A percentile compares a stretch with the other conserved stretches of the same genome.
These are phyloP conservation scores for Diuraphis noxia DNA, from an alignment of 1,140 invertebrate species.

Conservation along the genomic window DNA sequence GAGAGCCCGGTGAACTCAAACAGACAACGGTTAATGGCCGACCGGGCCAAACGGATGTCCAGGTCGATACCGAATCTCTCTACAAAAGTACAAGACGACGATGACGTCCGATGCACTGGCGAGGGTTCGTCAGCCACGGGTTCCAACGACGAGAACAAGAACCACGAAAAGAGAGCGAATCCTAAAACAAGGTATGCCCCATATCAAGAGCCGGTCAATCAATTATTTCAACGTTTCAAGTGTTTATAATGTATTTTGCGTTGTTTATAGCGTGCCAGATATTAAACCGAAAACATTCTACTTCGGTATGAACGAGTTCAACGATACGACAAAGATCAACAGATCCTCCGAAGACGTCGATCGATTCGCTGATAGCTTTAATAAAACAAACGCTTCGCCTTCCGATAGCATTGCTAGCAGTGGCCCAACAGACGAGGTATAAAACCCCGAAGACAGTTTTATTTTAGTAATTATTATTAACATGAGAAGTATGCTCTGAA, in stretches of 20 bases:
- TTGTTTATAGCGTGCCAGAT: conserved; percentile 54
- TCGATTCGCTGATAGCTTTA: conserved; percentile 59
- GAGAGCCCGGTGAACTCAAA: conserved; percentile 15
- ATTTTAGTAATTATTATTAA: neutral
- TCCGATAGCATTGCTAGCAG: conserved; percentile 56
- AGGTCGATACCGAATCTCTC: conserved; percentile 33
- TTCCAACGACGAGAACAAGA: conserved; percentile 31
- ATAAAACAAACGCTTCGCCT: conserved; percentile 55
- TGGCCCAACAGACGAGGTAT: conserved; percentile 55
- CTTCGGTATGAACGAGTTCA: conserved; percentile 71
- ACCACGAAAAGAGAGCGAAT: neutral
- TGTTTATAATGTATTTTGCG: neutral
- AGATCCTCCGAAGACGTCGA: conserved; percentile 59
- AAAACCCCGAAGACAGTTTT: neutral
- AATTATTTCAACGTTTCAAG: neutral
- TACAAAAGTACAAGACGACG: neutral
- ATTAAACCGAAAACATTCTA: conserved; percentile 71
- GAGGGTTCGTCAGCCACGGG: conserved; percentile 47
- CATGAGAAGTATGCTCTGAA: neutral
- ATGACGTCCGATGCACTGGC: conserved; percentile 18
- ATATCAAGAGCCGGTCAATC: neutral
- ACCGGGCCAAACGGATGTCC: conserved; percentile 35
- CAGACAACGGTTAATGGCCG: conserved; percentile 44
- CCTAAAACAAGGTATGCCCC: neutral
- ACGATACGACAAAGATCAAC: conserved; percentile 19